A percentile compares a stretch with the other conserved stretches of the same genome.
Evolutionary conservation across 2,797 vertebrate genomes (phyloP).

Genomic region (Spea hammondii): DNA sequence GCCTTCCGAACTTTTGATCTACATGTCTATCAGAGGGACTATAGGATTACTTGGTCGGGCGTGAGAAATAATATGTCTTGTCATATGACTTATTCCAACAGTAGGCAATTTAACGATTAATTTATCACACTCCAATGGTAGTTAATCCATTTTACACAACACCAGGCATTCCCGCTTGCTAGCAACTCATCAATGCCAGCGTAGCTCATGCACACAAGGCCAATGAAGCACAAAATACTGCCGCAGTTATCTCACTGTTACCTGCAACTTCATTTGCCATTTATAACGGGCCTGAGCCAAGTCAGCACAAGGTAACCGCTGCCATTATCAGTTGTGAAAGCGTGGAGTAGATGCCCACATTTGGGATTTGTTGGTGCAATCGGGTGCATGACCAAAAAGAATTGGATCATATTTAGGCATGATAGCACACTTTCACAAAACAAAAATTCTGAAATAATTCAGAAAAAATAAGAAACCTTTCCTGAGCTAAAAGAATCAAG

Average conservation of each 20-base stretch:
- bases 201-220: neutral
- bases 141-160: conserved; percentile 2
- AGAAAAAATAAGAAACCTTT: too few relatives aligned
- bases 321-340: too few relatives aligned
- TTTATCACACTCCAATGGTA: conserved; percentile 10
- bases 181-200: conserved; percentile 8
- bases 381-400: too few relatives aligned
- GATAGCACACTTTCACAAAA: too few relatives aligned
- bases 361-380: too few relatives aligned
- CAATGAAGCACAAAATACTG: neutral
- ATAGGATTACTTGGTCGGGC: neutral
- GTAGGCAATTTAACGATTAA: neutral
- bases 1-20: neutral
- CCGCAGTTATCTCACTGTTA: neutral
- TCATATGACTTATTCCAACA: neutral
- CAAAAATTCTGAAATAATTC: too few relatives aligned
- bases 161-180: neutral
- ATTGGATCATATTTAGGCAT: too few relatives aligned
- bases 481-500: too few relatives aligned
- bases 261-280: neutral
- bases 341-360: too few relatives aligned
- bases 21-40: neutral
- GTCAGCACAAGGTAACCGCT: neutral
- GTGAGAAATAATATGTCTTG: neutral
- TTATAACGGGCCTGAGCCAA: neutral